These are phyloP conservation scores for Gobionotothen gibberifrons DNA, from an alignment of 2,797 vertebrate genomes.

Conservation along the genomic window DNA sequence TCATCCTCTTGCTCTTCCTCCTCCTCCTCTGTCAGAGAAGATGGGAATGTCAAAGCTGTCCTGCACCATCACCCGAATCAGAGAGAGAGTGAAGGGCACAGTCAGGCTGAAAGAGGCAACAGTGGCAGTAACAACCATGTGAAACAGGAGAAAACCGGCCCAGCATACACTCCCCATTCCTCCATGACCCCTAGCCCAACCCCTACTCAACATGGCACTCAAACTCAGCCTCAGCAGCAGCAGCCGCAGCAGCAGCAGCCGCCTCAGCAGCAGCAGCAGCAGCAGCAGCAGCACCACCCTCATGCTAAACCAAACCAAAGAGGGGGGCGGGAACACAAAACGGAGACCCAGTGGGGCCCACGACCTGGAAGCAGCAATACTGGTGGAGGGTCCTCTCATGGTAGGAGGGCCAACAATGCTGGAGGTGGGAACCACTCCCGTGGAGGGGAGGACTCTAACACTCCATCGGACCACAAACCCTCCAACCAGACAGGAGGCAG, in stretches of 20 bases:
- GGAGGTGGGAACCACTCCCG: conserved; percentile 79
- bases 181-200: conserved; percentile 67
- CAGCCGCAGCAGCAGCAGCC: conserved; percentile 42
- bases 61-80: conserved; percentile 75
- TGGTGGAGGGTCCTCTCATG: conserved; percentile 75
- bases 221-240: conserved; percentile 57
- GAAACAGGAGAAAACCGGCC: conserved; percentile 81
- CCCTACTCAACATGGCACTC: conserved; percentile 69
- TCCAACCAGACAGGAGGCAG: conserved; percentile 72
- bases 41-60: conserved; percentile 75
- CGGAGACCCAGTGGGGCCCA: conserved; percentile 95
- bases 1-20: conserved; percentile 86
- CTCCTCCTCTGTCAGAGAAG: conserved; percentile 83
- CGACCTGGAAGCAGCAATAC: conserved; percentile 87
- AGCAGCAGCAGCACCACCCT: conserved; percentile 56
- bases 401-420: conserved; percentile 78
- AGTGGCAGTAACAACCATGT: conserved; percentile 53
- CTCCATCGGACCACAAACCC: conserved; percentile 76
- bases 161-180: conserved; percentile 65
- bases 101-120: conserved; percentile 63
- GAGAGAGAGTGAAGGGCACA: conserved; percentile 74
- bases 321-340: conserved; percentile 89
- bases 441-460: conserved; percentile 79
- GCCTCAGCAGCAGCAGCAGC: conserved; percentile 5
- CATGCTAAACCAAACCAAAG: conserved; percentile 84